Evolutionary conservation across 1,140 invertebrate genomes (phyloP).

Genomic region (Pollicipes pollicipes): DNA sequence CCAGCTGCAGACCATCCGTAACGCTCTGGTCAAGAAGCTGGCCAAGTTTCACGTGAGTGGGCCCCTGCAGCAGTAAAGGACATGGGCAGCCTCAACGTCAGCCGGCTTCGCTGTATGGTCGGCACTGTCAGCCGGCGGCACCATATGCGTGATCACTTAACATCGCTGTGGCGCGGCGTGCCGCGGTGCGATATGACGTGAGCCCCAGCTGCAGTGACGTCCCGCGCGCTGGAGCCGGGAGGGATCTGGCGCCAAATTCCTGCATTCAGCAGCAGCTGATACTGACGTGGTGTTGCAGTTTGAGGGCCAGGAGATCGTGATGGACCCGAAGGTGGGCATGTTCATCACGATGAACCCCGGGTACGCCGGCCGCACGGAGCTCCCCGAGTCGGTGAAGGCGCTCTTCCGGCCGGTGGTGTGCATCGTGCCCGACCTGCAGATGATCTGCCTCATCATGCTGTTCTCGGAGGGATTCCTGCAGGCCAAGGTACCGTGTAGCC

Average conservation of each 20-base stretch:
- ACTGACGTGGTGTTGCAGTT: conserved; percentile 44
- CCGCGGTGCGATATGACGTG: no score
- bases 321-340: conserved; percentile 69
- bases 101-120: no score
- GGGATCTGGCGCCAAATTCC: no score
- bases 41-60: conserved; percentile 51
- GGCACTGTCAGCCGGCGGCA: no score
- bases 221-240: no score
- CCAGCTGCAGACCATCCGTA: conserved; percentile 70
- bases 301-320: conserved; percentile 57
- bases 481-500: conserved; percentile 64
- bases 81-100: no score
- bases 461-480: conserved; percentile 77
- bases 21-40: conserved; percentile 52
- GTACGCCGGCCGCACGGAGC: conserved; percentile 68
- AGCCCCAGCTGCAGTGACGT: no score
- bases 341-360: conserved; percentile 91
- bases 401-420: conserved; percentile 76
- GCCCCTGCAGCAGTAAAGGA: no score
- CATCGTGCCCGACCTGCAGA: conserved; percentile 68
- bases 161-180: no score
- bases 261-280: no score
- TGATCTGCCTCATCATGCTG: conserved; percentile 77
- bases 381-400: conserved; percentile 78
- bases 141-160: no score